Conservation (phyloP, 1,140 invertebrate genomes). For the Drosophila kanapiae region DNA sequence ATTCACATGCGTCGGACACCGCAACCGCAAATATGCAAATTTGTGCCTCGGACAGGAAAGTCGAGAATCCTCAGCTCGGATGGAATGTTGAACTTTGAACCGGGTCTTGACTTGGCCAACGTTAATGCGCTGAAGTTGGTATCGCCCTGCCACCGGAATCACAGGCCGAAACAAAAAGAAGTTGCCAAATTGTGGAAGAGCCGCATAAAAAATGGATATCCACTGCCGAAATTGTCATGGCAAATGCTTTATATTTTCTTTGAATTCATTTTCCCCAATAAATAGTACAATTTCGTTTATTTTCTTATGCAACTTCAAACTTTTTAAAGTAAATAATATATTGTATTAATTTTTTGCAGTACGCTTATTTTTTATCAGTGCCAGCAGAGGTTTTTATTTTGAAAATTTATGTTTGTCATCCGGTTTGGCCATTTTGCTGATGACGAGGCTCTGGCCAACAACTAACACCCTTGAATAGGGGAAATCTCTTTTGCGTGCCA, state of each 20-base stretch:
- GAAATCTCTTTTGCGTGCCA: slow-evolving; percentile 48
- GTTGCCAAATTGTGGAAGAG: slow-evolving; percentile 13
- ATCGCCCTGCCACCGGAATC: slow-evolving; percentile 6
- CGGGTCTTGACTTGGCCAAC: slow-evolving; percentile 30
- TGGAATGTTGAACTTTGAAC: slow-evolving; percentile 77
- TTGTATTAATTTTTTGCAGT: no score
- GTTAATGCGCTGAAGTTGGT: slow-evolving; percentile 62
- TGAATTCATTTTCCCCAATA: neutral
- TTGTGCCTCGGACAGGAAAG: slow-evolving; percentile 69
- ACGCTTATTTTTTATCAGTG: slow-evolving; percentile 6
- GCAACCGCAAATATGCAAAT: slow-evolving; percentile 78
- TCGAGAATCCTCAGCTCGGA: slow-evolving; percentile 47
- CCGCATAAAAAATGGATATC: slow-evolving; percentile 1
- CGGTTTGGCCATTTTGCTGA: slow-evolving; percentile 6
- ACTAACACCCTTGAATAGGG: slow-evolving; percentile 29
- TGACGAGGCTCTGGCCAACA: slow-evolving; percentile 19
- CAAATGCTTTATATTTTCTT: slow-evolving; percentile 1
- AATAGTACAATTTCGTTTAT: neutral
- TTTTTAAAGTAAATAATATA: neutral
- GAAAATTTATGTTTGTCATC: slow-evolving; percentile 23
- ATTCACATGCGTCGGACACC: slow-evolving; percentile 70
- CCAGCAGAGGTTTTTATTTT: neutral
- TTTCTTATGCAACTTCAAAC: neutral
- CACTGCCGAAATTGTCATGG: slow-evolving; percentile 1
- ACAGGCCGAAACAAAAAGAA: slow-evolving; percentile 33